A percentile compares a stretch with the other conserved stretches of the same genome.
Conservation (phyloP, 2,888 invertebrate species). For the Bombylius discolor region DNA sequence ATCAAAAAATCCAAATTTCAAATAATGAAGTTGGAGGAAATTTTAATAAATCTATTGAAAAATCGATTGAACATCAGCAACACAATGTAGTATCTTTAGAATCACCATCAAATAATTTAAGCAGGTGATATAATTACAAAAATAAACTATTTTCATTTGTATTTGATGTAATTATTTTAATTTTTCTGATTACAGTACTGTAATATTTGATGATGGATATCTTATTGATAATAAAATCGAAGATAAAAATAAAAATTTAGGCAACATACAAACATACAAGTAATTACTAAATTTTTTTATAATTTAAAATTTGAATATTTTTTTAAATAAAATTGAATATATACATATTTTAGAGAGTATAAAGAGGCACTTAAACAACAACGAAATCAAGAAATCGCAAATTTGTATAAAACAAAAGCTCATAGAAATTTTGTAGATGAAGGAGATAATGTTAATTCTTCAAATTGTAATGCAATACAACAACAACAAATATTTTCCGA, state of each 20-base stretch:
- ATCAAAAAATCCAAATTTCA: neutral
- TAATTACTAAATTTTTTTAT: neutral
- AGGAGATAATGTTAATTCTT: slow-evolving; percentile 14
- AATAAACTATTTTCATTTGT: too few relatives aligned
- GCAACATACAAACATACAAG: slow-evolving; percentile 32
- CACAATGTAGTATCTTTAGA: too few relatives aligned
- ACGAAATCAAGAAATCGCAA: slow-evolving; percentile 58
- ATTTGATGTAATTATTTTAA: too few relatives aligned
- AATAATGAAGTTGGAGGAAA: neutral
- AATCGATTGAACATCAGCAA: neutral
- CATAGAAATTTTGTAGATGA: slow-evolving; percentile 28
- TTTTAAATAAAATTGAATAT: neutral
- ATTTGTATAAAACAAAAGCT: slow-evolving; percentile 48
- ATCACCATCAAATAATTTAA: too few relatives aligned
- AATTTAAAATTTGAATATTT: neutral
- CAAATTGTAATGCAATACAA: slow-evolving; percentile 10
- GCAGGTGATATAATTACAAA: too few relatives aligned
- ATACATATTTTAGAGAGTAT: slow-evolving; percentile 53
- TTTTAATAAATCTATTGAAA: neutral
- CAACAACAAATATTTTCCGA: neutral
- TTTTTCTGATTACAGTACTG: neutral
- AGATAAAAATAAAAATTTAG: slow-evolving; percentile 27
- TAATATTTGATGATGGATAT: slow-evolving; percentile 8
- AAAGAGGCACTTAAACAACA: slow-evolving; percentile 81
- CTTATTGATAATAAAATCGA: slow-evolving; percentile 3